Evolutionary conservation across 2,888 invertebrate species (phyloP).

Genomic region (Oegoconia quadripuncta): DNA sequence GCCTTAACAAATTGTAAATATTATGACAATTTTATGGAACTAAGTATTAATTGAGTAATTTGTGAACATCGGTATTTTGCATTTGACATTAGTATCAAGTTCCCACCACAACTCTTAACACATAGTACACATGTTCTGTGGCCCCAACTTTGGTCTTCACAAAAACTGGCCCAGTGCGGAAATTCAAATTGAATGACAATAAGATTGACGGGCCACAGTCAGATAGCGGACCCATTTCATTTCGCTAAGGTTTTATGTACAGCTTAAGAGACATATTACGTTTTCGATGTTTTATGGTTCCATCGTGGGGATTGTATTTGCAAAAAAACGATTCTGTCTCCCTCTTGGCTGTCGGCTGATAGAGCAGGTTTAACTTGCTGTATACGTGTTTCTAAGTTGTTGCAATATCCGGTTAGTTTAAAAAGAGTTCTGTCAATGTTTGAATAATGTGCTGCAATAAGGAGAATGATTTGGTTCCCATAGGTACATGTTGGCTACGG

Average conservation of each 20-base stretch:
- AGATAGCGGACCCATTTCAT: constrained; percentile 65
- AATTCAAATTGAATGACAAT: constrained; percentile 77
- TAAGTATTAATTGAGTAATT: too few relatives aligned
- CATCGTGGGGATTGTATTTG: constrained; percentile 14
- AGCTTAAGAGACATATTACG: constrained; percentile 54
- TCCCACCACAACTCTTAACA: neutral
- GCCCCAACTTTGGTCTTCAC: constrained; percentile 30
- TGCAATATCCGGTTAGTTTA: too few relatives aligned
- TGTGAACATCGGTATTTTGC: too few relatives aligned
- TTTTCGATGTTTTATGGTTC: constrained; percentile 36
- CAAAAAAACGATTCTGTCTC: constrained; percentile 18
- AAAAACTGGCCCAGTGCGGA: constrained; percentile 62
- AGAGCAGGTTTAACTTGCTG: neutral
- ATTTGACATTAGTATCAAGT: too few relatives aligned
- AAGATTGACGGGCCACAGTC: constrained; percentile 68
- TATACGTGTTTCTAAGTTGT: too few relatives aligned
- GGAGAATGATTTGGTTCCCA: too few relatives aligned
- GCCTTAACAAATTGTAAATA: too few relatives aligned
- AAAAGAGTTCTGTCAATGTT: too few relatives aligned
- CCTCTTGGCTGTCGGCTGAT: constrained; percentile 9
- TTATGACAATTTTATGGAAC: too few relatives aligned
- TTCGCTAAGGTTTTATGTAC: constrained; percentile 49
- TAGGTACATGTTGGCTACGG: too few relatives aligned
- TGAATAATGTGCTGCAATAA: too few relatives aligned
- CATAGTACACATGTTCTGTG: constrained; percentile 12